phyloP scores from a whole-genome alignment of 2,113 vertebrate genomes.

The Podarcis cretensis region DNA sequence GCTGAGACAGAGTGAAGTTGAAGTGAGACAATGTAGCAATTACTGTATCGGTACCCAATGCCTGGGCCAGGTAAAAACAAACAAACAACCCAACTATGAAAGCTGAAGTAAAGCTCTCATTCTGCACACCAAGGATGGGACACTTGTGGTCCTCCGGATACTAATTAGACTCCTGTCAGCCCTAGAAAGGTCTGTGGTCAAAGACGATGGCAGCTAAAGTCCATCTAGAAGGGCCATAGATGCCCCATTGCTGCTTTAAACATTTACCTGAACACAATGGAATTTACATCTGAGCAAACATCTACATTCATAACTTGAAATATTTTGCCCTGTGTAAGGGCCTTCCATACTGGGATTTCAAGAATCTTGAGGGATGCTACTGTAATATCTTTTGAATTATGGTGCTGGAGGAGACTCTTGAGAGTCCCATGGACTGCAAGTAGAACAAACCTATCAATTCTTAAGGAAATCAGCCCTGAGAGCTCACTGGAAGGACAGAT shows the following conservation, averaged over 20 bases:
- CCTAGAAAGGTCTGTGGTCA: too few relatives aligned
- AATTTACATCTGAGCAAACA: neutral
- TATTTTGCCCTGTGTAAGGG: neutral
- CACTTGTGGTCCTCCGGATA: neutral
- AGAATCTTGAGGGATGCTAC: neutral
- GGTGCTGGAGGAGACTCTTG: too few relatives aligned
- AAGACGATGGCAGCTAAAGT: too few relatives aligned
- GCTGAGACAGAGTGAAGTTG: neutral
- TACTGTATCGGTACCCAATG: neutral
- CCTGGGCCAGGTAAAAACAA: neutral
- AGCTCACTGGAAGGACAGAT: too few relatives aligned
- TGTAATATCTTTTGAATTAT: neutral
- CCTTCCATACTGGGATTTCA: neutral
- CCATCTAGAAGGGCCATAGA: too few relatives aligned
- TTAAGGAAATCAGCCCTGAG: too few relatives aligned
- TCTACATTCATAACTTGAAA: neutral
- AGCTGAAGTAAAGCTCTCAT: neutral
- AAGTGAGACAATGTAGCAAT: neutral
- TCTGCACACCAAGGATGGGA: neutral
- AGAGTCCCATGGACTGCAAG: too few relatives aligned
- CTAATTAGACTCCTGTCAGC: too few relatives aligned
- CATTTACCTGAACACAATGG: neutral
- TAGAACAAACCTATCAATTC: too few relatives aligned
- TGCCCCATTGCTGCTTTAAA: neutral
- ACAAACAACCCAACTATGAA: neutral